Percentiles rank a stretch among this genome's conserved stretches.
These are phyloP conservation scores for Pogona vitticeps DNA, from an alignment of 2,113 vertebrate genomes.

Conservation along the genomic window DNA sequence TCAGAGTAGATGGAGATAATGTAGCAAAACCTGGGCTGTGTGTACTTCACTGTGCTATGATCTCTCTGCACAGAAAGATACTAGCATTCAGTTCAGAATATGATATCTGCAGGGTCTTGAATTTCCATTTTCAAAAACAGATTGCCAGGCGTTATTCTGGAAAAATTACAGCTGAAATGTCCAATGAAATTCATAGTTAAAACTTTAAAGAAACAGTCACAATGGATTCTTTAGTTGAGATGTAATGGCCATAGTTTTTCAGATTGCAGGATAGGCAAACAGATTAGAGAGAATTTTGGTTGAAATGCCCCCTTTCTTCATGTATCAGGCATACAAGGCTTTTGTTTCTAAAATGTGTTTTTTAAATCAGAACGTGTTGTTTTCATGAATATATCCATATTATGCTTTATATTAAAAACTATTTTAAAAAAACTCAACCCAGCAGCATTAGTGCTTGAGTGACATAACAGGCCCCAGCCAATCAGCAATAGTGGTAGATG, in stretches of 20 bases:
- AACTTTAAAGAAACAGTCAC: not conserved
- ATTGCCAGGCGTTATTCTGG: not conserved
- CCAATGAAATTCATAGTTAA: not conserved
- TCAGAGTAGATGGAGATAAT: conserved; percentile 21
- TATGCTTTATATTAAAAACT: not conserved
- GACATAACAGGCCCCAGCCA: not conserved
- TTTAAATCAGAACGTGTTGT: not conserved
- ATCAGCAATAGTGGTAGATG: not conserved
- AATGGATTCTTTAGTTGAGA: not conserved
- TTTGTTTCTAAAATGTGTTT: not conserved
- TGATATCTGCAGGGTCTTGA: not conserved
- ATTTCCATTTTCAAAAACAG: not conserved
- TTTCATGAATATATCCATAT: not conserved
- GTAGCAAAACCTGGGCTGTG: not conserved
- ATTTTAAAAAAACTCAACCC: not conserved
- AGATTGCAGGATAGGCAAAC: not conserved
- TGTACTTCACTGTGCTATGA: not conserved
- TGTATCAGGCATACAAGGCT: not conserved
- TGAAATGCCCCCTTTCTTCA: not conserved
- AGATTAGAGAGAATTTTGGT: not conserved
- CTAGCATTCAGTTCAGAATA: not conserved
- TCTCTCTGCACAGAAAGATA: not conserved
- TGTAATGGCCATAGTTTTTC: not conserved
- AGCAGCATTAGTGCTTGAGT: not conserved
- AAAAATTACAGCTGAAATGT: not conserved